phyloP scores from a whole-genome alignment of 2,888 invertebrate species.

The Tromatobia lineatoria region DNA sequence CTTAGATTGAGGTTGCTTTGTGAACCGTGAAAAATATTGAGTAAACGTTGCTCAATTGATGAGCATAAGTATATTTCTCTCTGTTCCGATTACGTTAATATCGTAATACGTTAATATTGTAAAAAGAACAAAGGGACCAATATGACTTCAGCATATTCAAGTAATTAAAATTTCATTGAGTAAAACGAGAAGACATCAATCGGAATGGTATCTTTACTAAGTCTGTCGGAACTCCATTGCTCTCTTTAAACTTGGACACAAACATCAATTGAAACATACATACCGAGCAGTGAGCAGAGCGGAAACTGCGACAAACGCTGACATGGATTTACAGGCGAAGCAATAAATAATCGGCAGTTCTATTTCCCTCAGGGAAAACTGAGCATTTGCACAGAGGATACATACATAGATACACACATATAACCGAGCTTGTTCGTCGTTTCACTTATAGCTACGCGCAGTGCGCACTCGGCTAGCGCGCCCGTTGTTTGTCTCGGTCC shows the following conservation, averaged over 20 bases:
- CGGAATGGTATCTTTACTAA: constrained; percentile 46
- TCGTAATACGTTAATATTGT: too few relatives aligned
- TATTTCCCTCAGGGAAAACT: constrained; percentile 61
- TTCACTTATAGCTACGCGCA: constrained; percentile 24
- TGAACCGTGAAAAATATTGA: background rate
- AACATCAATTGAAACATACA: constrained; percentile 37
- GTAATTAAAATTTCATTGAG: constrained; percentile 13
- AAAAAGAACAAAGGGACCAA: background rate
- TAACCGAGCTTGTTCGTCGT: constrained; percentile 20
- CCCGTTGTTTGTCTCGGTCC: constrained; percentile 58
- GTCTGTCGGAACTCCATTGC: constrained; percentile 38
- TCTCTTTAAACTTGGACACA: constrained; percentile 37
- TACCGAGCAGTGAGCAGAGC: constrained; percentile 19
- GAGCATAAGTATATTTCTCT: background rate
- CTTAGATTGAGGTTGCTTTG: too few relatives aligned
- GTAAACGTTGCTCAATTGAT: background rate
- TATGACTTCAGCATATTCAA: background rate
- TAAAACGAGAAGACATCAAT: constrained; percentile 29
- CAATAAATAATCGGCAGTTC: constrained; percentile 67
- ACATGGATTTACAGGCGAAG: constrained; percentile 58
- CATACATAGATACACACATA: constrained; percentile 30
- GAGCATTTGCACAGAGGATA: constrained; percentile 46
- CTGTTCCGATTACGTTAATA: background rate
- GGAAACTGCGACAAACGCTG: constrained; percentile 58
- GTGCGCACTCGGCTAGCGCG: constrained; percentile 17